These are phyloP conservation scores for Zootermopsis nevadensis DNA, from an alignment of 2,888 invertebrate genomes.

Conservation along the genomic window DNA sequence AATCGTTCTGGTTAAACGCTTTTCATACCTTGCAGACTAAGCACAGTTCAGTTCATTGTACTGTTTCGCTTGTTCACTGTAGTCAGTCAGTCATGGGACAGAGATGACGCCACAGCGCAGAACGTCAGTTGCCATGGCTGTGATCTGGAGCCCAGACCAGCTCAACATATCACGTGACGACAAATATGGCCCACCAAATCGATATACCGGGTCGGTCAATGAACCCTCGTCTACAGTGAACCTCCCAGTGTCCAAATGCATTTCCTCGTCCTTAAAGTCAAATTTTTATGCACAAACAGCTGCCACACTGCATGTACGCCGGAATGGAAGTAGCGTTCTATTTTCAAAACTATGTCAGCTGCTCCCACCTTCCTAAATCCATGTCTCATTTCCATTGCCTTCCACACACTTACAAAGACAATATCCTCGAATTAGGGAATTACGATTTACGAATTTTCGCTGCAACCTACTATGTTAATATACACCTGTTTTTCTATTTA, in stretches of 20 bases:
- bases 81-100: background rate
- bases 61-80: background rate
- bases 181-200: conserved; percentile 12
- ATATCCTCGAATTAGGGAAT: no score
- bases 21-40: no score
- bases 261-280: background rate
- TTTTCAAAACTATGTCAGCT: background rate
- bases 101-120: background rate
- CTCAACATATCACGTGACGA: conserved; percentile 49
- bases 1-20: no score
- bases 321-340: background rate
- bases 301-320: background rate
- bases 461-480: no score
- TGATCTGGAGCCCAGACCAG: conserved; percentile 46
- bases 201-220: conserved; percentile 32
- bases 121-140: conserved; percentile 17
- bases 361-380: background rate
- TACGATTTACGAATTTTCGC: no score
- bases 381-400: no score
- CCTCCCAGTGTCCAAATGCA: background rate
- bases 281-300: background rate
- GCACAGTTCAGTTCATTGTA: background rate
- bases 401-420: no score
- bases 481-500: no score
- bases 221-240: conserved; percentile 21